Evolutionary conservation across 2,797 vertebrate genomes (phyloP), one percentile per base, ranked within the genome.

Genomic region (Melanotaenia boesemani): DNA sequence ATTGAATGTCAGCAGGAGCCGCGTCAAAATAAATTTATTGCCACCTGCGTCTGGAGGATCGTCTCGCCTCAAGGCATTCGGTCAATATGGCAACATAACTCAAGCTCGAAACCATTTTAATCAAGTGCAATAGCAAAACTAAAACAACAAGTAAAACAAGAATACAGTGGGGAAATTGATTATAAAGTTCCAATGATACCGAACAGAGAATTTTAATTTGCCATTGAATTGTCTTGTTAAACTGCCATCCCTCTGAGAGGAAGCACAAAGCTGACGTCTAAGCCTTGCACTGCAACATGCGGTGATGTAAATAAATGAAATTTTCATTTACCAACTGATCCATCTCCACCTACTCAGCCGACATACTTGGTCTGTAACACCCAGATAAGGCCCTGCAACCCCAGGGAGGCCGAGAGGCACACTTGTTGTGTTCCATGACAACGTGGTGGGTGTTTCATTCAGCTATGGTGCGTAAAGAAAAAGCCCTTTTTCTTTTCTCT

Each of bases 301-400:
- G 15, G 13, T 52, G 65, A 82, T 75, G 72, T 78, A 79, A 86
- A 83, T 73, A 83, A 88, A 90, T 90, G 67, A 85, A 80, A 88
- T 90, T 84, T 86, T 50, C 60, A 72, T 39, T 60, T 76, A 91
- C 91, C 82, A 82, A 73, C 74, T 32, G 79, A 68, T 77, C 74
- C 81, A 85, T 91, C 88, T 87, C 84, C 79, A 89, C 86, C 85
- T 70, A 85, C 88, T 86, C 82, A 76, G 83, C 76, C 70, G 72
- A 75, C 77, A 72, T 52, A 74, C 69, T 63, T 57, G 67, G 71
- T 80, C 84, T 91, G 86, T 76, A 68, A 15, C 41, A 60, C 67
- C 67, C 67, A 73, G 89, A 91, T 89, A 86, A 86, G 52, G 44
- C 78, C 69, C 34, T 0, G 41, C 16, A 44, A 69, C 81, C 88